Base-by-base conservation (phyloP, 2,113 vertebrate species). In the Cyphomyrus plagiostoma region DNA sequence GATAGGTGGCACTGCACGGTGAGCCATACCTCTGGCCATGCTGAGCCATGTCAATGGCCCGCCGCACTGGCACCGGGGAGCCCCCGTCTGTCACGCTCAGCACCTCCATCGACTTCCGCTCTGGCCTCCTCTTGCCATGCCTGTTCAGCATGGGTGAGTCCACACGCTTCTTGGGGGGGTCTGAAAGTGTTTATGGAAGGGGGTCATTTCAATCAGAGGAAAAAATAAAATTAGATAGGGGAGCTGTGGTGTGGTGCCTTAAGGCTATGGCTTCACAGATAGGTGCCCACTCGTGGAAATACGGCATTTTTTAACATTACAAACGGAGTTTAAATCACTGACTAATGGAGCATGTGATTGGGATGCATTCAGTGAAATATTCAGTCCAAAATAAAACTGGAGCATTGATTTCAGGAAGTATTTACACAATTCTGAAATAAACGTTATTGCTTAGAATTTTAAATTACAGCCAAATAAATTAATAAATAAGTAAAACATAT, bases 61-160 rank as follows among this genome's bases (percentile, higher is more conserved):
- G 96, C 74, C 98, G 96, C 3, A 98, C 98, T 0, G 98, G 98
- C 19, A 99, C 98, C 0, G 98, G 98, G n/a, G 98, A 99, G 17
- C 98, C 98, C 0, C 98, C 98, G 4, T 99, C 98, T 0, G 98
- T 99, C 91, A 98, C 97, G 0, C 97, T 98, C 91, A 99, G 96
- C 89, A 99, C 98, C 95, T 99, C 98, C 98, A 99, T 99, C 3
- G 98, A 99, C 93, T 99, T 99, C 92, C 98, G 96, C 90, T 99
- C 98, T 0, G 98, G 98, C 86, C 98, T 95, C 92, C 98, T 93
- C 94, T 99, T 99, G 89, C 97, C 98, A 5, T 99, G 98, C 23
- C 98, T 96, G 90, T 97, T 99, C 94, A 99, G 95, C 97, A 99
- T 98, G 0, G 98, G 98, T 10, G 98, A 99, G 94, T 99, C 98